Conservation (phyloP, 2,113 vertebrate species). For the Terrapene triunguis region DNA sequence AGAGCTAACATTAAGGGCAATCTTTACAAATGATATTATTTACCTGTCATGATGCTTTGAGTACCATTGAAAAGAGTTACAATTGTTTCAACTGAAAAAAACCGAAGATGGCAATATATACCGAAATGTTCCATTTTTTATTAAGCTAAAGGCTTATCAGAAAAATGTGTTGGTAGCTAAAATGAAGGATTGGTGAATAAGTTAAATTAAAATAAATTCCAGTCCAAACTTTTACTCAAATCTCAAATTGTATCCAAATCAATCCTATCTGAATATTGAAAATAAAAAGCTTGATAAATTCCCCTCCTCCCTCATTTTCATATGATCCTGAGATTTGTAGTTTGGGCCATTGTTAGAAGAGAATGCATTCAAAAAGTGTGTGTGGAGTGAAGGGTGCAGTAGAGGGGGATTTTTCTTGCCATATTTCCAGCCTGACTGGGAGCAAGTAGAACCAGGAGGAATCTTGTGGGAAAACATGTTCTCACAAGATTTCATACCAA, state of each 20-base stretch:
- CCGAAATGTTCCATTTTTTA: background rate
- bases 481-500: constrained; percentile 56
- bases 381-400: background rate
- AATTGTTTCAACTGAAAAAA: background rate
- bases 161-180: background rate
- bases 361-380: background rate
- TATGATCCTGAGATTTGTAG: background rate
- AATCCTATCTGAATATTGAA: background rate
- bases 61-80: background rate
- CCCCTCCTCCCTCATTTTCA: background rate
- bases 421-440: constrained; percentile 16
- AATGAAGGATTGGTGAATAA: background rate
- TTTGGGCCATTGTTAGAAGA: background rate
- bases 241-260: background rate
- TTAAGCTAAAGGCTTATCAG: background rate
- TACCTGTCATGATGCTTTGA: background rate
- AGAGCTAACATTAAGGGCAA: background rate
- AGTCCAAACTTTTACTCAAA: background rate
- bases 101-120: background rate
- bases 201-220: background rate
- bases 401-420: constrained; percentile 24
- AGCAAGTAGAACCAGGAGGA: constrained; percentile 55
- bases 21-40: background rate
- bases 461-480: constrained; percentile 59
- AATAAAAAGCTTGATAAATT: background rate